Conservation (phyloP, 2,113 vertebrate species). For the Trematocara nigrifrons region DNA sequence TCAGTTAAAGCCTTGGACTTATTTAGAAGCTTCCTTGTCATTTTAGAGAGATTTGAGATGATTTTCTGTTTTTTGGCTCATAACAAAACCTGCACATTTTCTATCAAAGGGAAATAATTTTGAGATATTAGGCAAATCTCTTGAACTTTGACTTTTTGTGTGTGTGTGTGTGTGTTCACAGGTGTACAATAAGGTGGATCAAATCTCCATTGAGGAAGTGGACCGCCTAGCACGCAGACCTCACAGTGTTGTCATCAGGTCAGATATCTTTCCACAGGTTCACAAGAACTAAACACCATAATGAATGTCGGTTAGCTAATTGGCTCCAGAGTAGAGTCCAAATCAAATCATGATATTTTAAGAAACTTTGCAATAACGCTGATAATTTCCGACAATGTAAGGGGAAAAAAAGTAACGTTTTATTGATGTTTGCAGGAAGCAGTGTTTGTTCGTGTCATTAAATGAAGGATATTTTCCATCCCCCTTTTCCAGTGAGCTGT, state of each 20-base stretch:
- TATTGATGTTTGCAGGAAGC: background rate
- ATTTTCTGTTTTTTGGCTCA: background rate
- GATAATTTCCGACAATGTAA: background rate
- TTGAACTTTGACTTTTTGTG: background rate
- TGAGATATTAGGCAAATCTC: background rate
- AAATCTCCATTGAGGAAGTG: slow-evolving; percentile 97
- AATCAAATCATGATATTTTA: background rate
- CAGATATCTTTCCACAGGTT: slow-evolving; percentile 12
- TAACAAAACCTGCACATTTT: background rate
- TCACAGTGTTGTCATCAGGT: slow-evolving; percentile 96
- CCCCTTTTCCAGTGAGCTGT: background rate
- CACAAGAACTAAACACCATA: background rate
- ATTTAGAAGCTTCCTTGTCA: background rate
- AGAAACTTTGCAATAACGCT: background rate
- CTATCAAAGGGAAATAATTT: background rate
- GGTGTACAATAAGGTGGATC: slow-evolving; percentile 99
- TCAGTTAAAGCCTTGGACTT: slow-evolving; percentile 10
- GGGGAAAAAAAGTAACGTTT: rapidly evolving
- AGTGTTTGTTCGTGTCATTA: background rate
- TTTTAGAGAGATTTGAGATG: background rate
- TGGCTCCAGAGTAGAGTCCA: background rate
- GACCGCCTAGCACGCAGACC: slow-evolving; percentile 86
- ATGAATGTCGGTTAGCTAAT: background rate
- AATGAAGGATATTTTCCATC: background rate
- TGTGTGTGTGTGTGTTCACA: slow-evolving; percentile 44